phyloP scores from a whole-genome alignment of 37 sponge, comb jelly and placozoan genomes.

The Beroe forskalii region DNA sequence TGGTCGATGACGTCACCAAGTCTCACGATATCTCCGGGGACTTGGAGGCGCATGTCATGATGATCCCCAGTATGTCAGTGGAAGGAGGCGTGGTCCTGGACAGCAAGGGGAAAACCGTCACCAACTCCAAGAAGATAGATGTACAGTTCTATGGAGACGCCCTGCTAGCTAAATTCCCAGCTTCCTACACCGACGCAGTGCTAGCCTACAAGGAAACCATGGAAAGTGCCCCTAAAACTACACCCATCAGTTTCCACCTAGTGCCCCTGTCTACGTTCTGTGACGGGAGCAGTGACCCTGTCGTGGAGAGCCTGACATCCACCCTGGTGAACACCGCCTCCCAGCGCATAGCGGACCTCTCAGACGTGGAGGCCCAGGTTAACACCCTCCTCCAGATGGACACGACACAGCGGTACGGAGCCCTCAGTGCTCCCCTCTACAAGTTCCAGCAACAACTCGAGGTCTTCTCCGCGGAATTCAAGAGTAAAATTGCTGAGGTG shows the following conservation, averaged over 20 bases:
- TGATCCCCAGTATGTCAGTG: neutral
- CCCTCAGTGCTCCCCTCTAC: neutral
- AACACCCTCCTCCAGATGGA: conserved; percentile 9
- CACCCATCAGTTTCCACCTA: neutral
- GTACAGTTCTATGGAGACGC: conserved; percentile 55
- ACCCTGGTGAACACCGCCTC: neutral
- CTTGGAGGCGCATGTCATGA: neutral
- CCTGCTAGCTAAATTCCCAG: conserved; percentile 28
- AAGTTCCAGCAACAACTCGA: neutral
- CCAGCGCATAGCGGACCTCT: neutral
- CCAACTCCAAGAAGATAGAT: neutral
- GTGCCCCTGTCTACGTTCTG: conserved; percentile 18
- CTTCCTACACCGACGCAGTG: neutral
- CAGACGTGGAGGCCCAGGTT: neutral
- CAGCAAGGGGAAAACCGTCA: neutral
- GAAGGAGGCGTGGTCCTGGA: neutral
- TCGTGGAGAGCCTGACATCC: neutral
- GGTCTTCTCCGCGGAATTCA: neutral
- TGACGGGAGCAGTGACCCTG: neutral
- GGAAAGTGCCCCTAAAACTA: neutral
- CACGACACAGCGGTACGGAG: neutral
- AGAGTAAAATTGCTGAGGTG: neutral
- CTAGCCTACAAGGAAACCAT: conserved; percentile 35
- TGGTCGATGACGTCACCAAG: neutral
- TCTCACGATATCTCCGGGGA: neutral